Evolutionary conservation across 2,797 vertebrate species (phyloP), one percentile per base, ranked within the genome.

Genomic region (Sphenodon punctatus): DNA sequence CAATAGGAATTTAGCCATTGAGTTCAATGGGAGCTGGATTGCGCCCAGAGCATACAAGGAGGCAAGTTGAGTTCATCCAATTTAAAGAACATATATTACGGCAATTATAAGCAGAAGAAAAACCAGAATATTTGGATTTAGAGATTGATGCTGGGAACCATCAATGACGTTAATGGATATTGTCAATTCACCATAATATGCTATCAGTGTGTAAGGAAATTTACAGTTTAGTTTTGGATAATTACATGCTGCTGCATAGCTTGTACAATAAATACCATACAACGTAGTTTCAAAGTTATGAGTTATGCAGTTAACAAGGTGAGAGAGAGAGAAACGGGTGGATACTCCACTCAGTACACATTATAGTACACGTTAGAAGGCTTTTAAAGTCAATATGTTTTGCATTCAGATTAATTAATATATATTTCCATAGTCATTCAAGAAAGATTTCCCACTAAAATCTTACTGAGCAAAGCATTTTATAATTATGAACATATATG

Each of bases 381-480:
- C 63, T 23, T 51, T 45, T 32, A 53, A n/a, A n/a, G 15, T 38
- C 53, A 77, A 41, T 49, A 13, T 80, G 0, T 23, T 82, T 51
- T 78, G n/a, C 73, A 46, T 22, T 22, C 61, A 4, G 34, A 38
- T 78, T 58, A 38, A 61, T 32, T 43, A 49, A 32, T 39, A 2
- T 25, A 7, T 5, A 3, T 72, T 82, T 78, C 22, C 10, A 25
- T 87, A 1, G 22, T 86, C 16, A 60, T 84, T 66, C 45, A 34
- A 0, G 0, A 66, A 42, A 66, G 30, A 41, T 74, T 74, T 74
- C 22, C n/a, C n/a, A n/a, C 45, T 42, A 10, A 23, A 0, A 0
- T 3, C 53, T 3, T 10, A 41, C 32, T 45, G 41, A 81, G 64
- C 71, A 34, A 27, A 74, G 41, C 36, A 53, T 75, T 74, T 72